Conservation (phyloP, 2,113 vertebrate genomes). For the Malurus cyaneus region DNA sequence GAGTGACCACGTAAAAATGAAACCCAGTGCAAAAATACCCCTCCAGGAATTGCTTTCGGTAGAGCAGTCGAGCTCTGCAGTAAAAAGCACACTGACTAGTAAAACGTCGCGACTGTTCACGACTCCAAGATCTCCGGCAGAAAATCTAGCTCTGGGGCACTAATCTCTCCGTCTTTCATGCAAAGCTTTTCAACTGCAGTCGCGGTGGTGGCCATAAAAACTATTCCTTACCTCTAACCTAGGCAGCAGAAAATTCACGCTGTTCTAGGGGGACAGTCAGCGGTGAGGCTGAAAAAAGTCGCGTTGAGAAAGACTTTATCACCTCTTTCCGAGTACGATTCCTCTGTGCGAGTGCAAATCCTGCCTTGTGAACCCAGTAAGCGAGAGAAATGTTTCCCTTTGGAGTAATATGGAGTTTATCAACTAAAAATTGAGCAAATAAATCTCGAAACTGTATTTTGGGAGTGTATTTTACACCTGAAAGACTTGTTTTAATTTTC, state of each 20-base stretch:
- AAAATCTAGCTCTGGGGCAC: conserved; percentile 39
- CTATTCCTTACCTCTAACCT: background rate
- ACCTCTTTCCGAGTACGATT: background rate
- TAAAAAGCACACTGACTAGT: conserved; percentile 12
- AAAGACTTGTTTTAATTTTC: conserved; percentile 36
- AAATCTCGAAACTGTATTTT: conserved; percentile 9
- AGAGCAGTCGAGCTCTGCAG: background rate
- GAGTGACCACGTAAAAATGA: background rate
- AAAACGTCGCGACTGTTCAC: background rate
- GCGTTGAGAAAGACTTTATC: background rate
- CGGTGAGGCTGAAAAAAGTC: background rate
- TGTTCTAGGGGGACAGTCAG: background rate
- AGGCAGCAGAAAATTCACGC: background rate
- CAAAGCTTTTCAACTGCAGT: background rate
- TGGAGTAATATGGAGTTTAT: conserved; percentile 27
- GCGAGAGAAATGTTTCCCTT: background rate
- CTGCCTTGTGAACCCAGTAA: background rate
- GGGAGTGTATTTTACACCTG: background rate
- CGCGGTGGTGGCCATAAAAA: background rate
- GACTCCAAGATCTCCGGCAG: background rate
- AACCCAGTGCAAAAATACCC: conserved; percentile 15
- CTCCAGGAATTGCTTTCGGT: background rate
- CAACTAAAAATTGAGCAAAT: conserved; percentile 34
- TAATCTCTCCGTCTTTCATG: background rate
- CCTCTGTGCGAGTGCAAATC: background rate